Evolutionary conservation across 2,113 vertebrate species (phyloP).

Genomic region (Chlorodrepanis virens): DNA sequence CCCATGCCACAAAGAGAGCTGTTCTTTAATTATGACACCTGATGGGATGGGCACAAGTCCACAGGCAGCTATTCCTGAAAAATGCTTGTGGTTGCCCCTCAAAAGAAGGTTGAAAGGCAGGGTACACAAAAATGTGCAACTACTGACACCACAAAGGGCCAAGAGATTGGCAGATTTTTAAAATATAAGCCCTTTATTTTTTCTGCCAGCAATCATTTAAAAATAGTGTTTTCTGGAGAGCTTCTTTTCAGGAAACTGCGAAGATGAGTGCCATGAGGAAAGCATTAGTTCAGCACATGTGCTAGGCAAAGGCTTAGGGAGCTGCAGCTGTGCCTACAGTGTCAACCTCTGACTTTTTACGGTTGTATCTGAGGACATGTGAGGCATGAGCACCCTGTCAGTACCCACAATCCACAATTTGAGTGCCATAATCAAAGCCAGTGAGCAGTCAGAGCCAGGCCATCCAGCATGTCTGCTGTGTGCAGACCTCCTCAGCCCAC

Average conservation of each 20-base stretch:
- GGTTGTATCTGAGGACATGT: background rate
- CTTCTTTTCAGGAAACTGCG: background rate
- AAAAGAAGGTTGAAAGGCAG: background rate
- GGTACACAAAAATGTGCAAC: background rate
- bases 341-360: background rate
- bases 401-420: background rate
- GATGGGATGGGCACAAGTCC: rapidly evolving
- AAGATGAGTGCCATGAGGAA: background rate
- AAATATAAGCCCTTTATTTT: background rate
- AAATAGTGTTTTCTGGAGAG: background rate
- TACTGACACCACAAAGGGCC: background rate
- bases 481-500: background rate
- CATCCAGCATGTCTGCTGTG: background rate
- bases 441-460: rapidly evolving
- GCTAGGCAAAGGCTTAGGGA: background rate
- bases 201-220: background rate
- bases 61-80: background rate
- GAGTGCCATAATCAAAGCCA: background rate
- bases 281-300: background rate
- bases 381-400: background rate
- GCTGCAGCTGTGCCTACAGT: background rate
- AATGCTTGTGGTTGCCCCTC: background rate
- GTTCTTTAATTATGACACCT: background rate
- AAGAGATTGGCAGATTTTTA: background rate
- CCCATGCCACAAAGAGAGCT: background rate